These are phyloP conservation scores for Galleria mellonella DNA, from an alignment of 1,140 invertebrate species.

Conservation along the genomic window DNA sequence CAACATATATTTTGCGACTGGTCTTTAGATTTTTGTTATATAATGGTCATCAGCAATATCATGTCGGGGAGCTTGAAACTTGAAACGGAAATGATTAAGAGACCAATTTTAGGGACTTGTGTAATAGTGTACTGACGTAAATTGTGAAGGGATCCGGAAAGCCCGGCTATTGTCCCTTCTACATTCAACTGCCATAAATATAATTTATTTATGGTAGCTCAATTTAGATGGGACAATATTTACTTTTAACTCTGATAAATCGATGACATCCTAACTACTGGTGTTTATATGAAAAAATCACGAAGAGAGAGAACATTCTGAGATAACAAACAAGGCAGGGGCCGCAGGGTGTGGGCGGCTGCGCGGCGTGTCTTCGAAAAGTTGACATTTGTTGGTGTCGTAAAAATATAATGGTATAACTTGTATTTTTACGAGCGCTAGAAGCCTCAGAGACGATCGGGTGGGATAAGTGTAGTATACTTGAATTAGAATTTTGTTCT, in stretches of 20 bases:
- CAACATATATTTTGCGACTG: too few species aligned
- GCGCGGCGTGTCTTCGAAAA: slow-evolving; percentile 34
- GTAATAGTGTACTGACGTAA: too few species aligned
- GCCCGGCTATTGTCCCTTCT: too few species aligned
- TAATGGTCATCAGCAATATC: too few species aligned
- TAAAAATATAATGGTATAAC: slow-evolving; percentile 53
- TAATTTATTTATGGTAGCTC: too few species aligned
- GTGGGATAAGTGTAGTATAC: slow-evolving; percentile 19
- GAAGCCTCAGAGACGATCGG: slow-evolving; percentile 26
- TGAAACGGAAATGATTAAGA: too few species aligned
- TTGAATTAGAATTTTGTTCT: slow-evolving; percentile 8
- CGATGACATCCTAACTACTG: slow-evolving; percentile 18
- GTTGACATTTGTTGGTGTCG: slow-evolving; percentile 50
- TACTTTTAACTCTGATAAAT: not conserved
- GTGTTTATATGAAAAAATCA: slow-evolving; percentile 27
- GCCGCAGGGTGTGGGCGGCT: slow-evolving; percentile 5
- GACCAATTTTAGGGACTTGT: too few species aligned
- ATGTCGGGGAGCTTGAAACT: too few species aligned
- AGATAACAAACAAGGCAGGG: slow-evolving; percentile 26
- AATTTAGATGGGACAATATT: too few species aligned
- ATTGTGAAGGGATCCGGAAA: too few species aligned
- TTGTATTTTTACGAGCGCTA: slow-evolving; percentile 45
- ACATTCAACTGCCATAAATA: too few species aligned
- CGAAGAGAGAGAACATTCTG: slow-evolving; percentile 12
- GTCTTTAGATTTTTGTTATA: too few species aligned